Evolutionary conservation across 1,140 invertebrate genomes (phyloP).

Genomic region (Wiebesia pumilae): DNA sequence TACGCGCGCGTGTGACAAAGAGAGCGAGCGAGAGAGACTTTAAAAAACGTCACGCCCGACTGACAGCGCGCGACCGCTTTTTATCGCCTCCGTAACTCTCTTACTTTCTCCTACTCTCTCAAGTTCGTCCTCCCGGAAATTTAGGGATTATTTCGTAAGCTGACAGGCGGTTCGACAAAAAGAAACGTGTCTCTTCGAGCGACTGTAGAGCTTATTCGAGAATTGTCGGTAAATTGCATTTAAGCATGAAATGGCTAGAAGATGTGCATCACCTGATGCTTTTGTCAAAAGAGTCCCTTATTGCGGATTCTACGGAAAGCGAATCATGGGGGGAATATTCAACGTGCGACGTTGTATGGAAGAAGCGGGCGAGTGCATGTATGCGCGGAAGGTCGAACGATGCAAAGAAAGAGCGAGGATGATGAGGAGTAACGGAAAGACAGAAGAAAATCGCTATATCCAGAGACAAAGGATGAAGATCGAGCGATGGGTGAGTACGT

Average conservation of each 20-base stretch:
- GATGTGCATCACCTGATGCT: too few species aligned
- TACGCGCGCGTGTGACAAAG: not conserved
- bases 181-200: not conserved
- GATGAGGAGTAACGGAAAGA: not conserved
- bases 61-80: constrained; percentile 52
- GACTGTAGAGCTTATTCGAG: too few species aligned
- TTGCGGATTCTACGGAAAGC: too few species aligned
- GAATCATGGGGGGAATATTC: too few species aligned
- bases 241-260: too few species aligned
- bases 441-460: too few species aligned
- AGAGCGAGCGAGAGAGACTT: not conserved
- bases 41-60: constrained; percentile 56
- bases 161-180: not conserved
- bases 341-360: too few species aligned
- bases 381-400: not conserved
- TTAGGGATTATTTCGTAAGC: not conserved
- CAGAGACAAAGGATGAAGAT: not conserved
- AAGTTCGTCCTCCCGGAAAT: not conserved
- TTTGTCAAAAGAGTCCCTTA: too few species aligned
- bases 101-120: not conserved
- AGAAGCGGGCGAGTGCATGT: not conserved
- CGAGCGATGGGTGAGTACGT: too few species aligned
- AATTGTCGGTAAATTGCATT: too few species aligned
- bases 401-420: not conserved
- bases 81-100: constrained; percentile 1